Evolutionary conservation across 2,113 vertebrate genomes (phyloP), one percentile per base, ranked within the genome.

Genomic region (Tyto alba): DNA sequence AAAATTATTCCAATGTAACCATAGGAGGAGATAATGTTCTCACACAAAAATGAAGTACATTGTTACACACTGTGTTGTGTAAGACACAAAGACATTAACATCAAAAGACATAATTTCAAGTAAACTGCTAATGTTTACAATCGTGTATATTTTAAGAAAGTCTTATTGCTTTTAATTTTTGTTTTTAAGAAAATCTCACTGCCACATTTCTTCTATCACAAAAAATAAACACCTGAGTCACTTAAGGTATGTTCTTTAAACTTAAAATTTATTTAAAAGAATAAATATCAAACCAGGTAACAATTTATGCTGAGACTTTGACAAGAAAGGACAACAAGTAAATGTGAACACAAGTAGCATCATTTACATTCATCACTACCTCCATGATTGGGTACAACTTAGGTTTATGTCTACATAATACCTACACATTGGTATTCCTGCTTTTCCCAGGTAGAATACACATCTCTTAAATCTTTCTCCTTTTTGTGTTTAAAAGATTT

Each of bases 351-450:
- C 9, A 55, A n/a, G 5, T 38, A 79, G 29, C 8, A 45, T 29
- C 2, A 57, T 53, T 78, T 63, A 15, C n/a, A 32, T 87, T 72
- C 47, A 47, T 83, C 22, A 32, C 15, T 55, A 60, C 8, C 23
- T 85, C 29, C 66, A 72, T 0, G 0, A 14, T 1, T 32, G 4
- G 14, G 8, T 59, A 29, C 11, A 73, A 13, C 1, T 55, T 76
- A 38, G 13, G 10, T 73, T 79, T 90, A 38, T 22, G 0, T 68
- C 30, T 43, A 25, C 10, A 43, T 71, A 47, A 47, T 47, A 64
- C 21, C 1, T 47, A 53, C 36, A 45, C 6, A 5, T 40, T 56
- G 29, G 9, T 83, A 34, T 78, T 74, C 45, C 29, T 56, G 3
- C 7, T 87, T 81, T 80, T 88, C 26, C 40, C 32, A 20, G 3